These are phyloP conservation scores for Chloropsis cyanopogon DNA, from an alignment of 2,113 vertebrate species.

Conservation along the genomic window DNA sequence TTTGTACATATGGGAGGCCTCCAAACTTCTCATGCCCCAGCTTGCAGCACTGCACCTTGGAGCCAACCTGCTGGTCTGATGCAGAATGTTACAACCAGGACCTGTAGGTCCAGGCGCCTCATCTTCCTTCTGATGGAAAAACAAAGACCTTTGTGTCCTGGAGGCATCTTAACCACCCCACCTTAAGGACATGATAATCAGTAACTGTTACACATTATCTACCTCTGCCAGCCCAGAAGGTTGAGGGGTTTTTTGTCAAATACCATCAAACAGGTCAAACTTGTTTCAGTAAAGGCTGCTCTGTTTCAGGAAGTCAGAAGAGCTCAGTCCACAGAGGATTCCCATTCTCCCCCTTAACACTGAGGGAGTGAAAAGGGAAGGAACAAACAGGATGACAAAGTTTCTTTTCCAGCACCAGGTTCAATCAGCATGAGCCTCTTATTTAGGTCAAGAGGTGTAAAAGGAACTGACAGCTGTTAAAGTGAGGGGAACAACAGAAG, in stretches of 20 bases:
- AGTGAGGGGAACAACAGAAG: constrained; percentile 14
- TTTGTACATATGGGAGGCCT: not conserved
- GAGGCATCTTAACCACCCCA: not conserved
- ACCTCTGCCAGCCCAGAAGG: not conserved
- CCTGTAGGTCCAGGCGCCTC: not conserved
- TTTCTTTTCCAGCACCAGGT: constrained; percentile 61
- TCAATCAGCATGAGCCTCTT: not conserved
- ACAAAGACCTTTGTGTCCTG: not conserved
- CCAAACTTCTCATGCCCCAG: not conserved
- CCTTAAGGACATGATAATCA: not conserved
- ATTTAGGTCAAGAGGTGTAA: constrained; percentile 36
- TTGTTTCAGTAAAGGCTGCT: constrained; percentile 5
- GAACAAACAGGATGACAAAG: not conserved
- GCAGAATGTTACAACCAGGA: not conserved
- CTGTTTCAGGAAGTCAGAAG: not conserved
- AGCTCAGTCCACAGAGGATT: not conserved
- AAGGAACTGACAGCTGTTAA: constrained; percentile 54
- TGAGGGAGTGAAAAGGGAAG: not conserved
- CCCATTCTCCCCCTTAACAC: constrained; percentile 12
- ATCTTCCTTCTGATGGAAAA: not conserved
- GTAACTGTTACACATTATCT: not conserved
- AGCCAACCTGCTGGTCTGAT: not conserved
- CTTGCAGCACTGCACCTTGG: not conserved
- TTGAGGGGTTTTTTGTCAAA: not conserved
- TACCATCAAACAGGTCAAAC: constrained; percentile 14